Evolutionary conservation across 2,797 vertebrate species (phyloP), one percentile per base, ranked within the genome.

Genomic region (Garrulus glandarius): DNA sequence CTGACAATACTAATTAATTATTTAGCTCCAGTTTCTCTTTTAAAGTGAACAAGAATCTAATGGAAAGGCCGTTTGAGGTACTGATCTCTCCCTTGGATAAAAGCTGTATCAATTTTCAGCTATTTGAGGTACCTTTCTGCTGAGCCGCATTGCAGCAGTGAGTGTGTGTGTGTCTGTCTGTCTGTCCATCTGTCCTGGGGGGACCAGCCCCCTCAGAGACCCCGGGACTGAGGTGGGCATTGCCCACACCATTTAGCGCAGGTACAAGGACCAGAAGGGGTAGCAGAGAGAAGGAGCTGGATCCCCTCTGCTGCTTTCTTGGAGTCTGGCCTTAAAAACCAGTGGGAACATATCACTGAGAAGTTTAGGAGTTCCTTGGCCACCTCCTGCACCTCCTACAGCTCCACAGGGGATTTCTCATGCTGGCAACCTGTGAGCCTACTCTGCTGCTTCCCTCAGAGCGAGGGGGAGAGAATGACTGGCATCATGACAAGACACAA

Each of bases 1-100:
- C 59, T 92, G 72, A 81, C 69, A 92, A 87, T 22, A 47, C 36
- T 43, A 34, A 92, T 92, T 59, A 89, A 87, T 93, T 92, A 89
- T 91, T 94, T 79, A 92, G 36, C 47, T 86, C 47, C 30, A 22
- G 50, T 81, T 89, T 69, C 39, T 70, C 74, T 85, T 88, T 84
- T 57, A 70, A 74, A 49, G n/a, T 20, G 56, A 92, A 37, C 3
- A 15, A 68, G 68, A 60, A 61, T 22, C n/a, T 60, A 74, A 64
- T 27, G 55, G 85, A 43, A 83, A 85, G 57, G 72, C 37, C 3
- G 1, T 69, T 50, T 30, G 39, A 92, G 70, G 63, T 0, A 0
- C 44, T 18, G 17, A 37, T 24, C 32, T 50, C 37, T 76, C 39
- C 11, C 74, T 67, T 2, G 0, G 70, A 61, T 61, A 85, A 87